A percentile compares a stretch with the other conserved stretches of the same genome.
phyloP scores from a whole-genome alignment of 1,140 invertebrate species.

The Drosophila takahashii region DNA sequence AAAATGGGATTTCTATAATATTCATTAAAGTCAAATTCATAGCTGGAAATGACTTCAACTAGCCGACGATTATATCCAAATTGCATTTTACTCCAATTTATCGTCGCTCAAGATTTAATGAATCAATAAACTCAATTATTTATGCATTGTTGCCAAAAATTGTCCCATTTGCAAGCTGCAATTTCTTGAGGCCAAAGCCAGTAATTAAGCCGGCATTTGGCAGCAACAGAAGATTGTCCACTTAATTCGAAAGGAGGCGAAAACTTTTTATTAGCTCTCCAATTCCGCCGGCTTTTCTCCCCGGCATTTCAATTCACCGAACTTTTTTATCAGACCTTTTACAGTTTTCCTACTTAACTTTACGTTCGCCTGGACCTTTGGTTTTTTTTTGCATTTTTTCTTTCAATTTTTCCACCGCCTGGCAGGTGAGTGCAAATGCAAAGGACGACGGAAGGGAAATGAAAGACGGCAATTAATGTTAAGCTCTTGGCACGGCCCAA shows the following conservation, averaged over 20 bases:
- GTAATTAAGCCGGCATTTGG: conserved; percentile 54
- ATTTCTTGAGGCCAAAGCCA: conserved; percentile 11
- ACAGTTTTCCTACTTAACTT: conserved; percentile 65
- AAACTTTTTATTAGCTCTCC: conserved; percentile 69
- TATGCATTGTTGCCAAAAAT: conserved; percentile 35
- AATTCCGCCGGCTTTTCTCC: conserved; percentile 23
- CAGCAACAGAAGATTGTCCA: conserved; percentile 51
- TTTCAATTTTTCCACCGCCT: conserved; percentile 9
- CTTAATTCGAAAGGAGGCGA: conserved; percentile 44
- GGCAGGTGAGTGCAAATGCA: conserved; percentile 41
- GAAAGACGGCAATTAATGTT: conserved; percentile 74
- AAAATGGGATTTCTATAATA: too few species aligned
- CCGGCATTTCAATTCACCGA: conserved; percentile 42
- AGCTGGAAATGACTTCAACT: not conserved
- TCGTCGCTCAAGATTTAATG: conserved; percentile 10
- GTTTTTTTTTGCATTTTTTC: too few species aligned
- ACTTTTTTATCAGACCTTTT: conserved; percentile 72
- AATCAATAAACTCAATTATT: conserved; percentile 38
- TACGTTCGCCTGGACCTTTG: conserved; percentile 40
- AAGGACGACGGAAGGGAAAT: conserved; percentile 43
- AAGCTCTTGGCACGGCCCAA: conserved; percentile 64
- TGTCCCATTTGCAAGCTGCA: conserved; percentile 17
- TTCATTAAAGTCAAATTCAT: too few species aligned
- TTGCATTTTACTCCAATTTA: conserved; percentile 1
- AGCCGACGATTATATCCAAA: not conserved